These are phyloP conservation scores for Dynastes grantii DNA, from an alignment of 2,888 invertebrate genomes.

Conservation along the genomic window DNA sequence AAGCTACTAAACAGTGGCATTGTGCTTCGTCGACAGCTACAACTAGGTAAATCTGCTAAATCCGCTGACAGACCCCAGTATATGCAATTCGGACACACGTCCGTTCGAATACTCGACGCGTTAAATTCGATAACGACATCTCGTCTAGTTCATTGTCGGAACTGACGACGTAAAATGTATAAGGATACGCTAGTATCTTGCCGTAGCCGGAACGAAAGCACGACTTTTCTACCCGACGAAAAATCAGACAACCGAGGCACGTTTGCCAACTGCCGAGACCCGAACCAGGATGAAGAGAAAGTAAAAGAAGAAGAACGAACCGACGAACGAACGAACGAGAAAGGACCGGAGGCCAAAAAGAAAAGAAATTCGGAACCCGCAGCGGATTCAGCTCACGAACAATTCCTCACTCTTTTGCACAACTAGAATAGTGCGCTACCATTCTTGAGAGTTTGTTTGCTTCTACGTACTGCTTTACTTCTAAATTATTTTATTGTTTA, in stretches of 20 bases:
- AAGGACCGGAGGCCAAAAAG: constrained; percentile 35
- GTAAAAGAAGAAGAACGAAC: constrained; percentile 45
- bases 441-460: constrained; percentile 65
- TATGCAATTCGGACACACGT: constrained; percentile 32
- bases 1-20: background rate
- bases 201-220: constrained; percentile 64
- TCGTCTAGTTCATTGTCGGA: constrained; percentile 55
- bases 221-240: constrained; percentile 64
- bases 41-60: constrained; percentile 31
- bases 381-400: constrained; percentile 68
- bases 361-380: constrained; percentile 56
- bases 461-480: constrained; percentile 56
- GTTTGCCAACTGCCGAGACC: constrained; percentile 66
- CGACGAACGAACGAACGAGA: constrained; percentile 22
- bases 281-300: constrained; percentile 48
- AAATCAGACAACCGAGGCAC: constrained; percentile 67
- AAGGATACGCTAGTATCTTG: constrained; percentile 43
- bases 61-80: constrained; percentile 24
- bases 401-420: constrained; percentile 67
- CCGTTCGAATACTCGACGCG: constrained; percentile 44
- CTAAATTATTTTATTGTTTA: constrained; percentile 64
- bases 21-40: background rate
- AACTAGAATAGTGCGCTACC: constrained; percentile 64
- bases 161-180: constrained; percentile 61
- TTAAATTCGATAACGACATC: constrained; percentile 58